Evolutionary conservation across 1,140 invertebrate species (phyloP), one percentile per base, ranked within the genome.

Genomic region (Macrobrachium rosenbergii): DNA sequence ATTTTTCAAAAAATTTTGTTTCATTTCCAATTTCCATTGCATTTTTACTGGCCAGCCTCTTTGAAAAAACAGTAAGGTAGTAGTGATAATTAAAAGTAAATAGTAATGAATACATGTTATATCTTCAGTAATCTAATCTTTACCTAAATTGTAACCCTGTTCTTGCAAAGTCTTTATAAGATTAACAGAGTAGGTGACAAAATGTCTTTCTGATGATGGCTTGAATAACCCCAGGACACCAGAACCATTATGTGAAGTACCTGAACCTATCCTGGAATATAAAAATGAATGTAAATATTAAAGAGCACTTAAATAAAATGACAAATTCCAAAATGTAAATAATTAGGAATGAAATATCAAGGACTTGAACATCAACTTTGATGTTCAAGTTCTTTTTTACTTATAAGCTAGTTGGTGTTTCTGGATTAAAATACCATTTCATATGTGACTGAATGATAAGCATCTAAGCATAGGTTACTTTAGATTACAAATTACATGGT

Each of bases 161-260:
- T 87, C 69, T 52, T 87, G 85, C 12, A 87, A 67, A 37, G 19
- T 73, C 79, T 87, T 87, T 16, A 87, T 87, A 2, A 87, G 72
- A 59, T 76, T 82, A 19, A 87, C 85, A 52, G 85, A 87, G 60
- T 87, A 87, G 5, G 67, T 87, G 12, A 87, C 85, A 87, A 87
- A 75, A 19, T 87, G 67, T 28, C 69, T 87, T 63, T 87, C 85
- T 75, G 85, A 80, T 52, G 79, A 75, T 52, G 85, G 85, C 73
- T 87, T 87, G 69, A 87, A 87, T 58, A 87, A 58, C 11, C 85
- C 85, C 52, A 87, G 69, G 58, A 87, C 85, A 75, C 85, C 85
- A 14, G 85, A 87, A 3, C 85, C 85, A 82, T 73, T 87, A 59
- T 87, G 85, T n/a, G 85, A 87, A 23, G 85, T 87, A 52, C 85